Base-by-base conservation (phyloP, 2,888 invertebrate species). In the Andrena fulva region DNA sequence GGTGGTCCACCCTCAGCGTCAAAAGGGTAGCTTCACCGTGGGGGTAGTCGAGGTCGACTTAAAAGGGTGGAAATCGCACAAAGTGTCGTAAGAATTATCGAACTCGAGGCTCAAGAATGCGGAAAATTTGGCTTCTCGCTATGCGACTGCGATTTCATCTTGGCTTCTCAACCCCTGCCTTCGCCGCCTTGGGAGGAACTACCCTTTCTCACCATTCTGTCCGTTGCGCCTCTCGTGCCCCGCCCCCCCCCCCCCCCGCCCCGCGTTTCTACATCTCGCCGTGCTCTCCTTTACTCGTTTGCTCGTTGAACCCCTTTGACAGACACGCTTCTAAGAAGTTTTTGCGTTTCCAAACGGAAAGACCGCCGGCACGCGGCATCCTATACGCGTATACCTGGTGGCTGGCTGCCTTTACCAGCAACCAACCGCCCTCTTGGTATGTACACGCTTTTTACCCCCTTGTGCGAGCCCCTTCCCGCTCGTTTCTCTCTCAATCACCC, bases 1-100 rank as follows among this genome's bases (percentile, higher is more conserved):
- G n/a, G 35, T 56, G 60, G 20, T 50, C 63, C 33, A 70, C 42
- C 24, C 29, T 24, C 70, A 35, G 66, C 75, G 79, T 82, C 80
- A 76, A 82, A 86, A 80, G 78, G 75, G 60, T 72, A 59, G 56
- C 63, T 76, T 56, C 56, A 1, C 48, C 50, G 59, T 48, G 50
- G 64, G 60, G 50, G 56, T 54, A 60, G 64, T 67, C 67, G 77
- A 60, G 80, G 74, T 77, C 70, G 81, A 20, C 68, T 80, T 77
- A 84, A 85, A 84, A 87, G 85, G 85, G 86, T 79, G 81, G 82
- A 87, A 87, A 74, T 89, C 87, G 85, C 77, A 86, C 86, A 89
- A 87, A 89, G 87, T 90, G 89, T 90, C 85, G 83, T 77, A 77
- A 85, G 89, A 87, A 91, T 91, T 90, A 90, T 89, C 85, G 88